Conservation (phyloP, 2,888 invertebrate species). For the Epistrophella euchroma region DNA sequence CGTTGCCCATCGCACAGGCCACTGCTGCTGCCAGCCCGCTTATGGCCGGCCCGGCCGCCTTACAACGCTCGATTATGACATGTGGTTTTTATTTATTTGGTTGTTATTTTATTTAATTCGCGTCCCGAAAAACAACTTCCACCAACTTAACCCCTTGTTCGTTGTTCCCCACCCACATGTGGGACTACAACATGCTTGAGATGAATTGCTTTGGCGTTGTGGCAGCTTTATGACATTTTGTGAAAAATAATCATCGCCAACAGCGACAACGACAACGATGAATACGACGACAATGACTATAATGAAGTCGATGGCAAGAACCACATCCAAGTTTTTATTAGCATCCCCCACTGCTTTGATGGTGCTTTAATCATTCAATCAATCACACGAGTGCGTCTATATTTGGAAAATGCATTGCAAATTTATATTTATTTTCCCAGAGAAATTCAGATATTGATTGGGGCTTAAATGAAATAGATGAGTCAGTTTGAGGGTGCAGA, state of each 20-base stretch:
- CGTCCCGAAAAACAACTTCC: slow-evolving; percentile 69
- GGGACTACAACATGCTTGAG: slow-evolving; percentile 51
- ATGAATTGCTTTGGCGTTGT: slow-evolving; percentile 72
- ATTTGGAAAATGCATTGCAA: slow-evolving; percentile 66
- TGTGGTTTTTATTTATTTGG: slow-evolving; percentile 75
- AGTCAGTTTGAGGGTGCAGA: slow-evolving; percentile 12
- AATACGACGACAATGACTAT: slow-evolving; percentile 11
- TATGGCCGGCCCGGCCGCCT: slow-evolving; percentile 20
- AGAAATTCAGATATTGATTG: slow-evolving; percentile 16
- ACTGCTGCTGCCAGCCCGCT: not conserved
- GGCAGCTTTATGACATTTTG: slow-evolving; percentile 74
- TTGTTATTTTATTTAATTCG: slow-evolving; percentile 66
- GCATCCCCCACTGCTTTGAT: slow-evolving; percentile 48
- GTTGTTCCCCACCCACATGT: slow-evolving; percentile 64
- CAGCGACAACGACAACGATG: slow-evolving; percentile 45
- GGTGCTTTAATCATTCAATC: slow-evolving; percentile 60
- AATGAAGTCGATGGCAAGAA: slow-evolving; percentile 19
- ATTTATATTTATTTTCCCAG: slow-evolving; percentile 10
- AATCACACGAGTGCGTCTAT: slow-evolving; percentile 72
- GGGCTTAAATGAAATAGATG: not conserved
- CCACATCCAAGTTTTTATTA: slow-evolving; percentile 63
- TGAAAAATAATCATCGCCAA: slow-evolving; percentile 73
- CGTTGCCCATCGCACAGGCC: not conserved
- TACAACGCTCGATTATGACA: slow-evolving; percentile 71
- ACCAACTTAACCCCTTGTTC: slow-evolving; percentile 54